phyloP scores from a whole-genome alignment of 2,113 vertebrate species.

The Hystrix brachyura region DNA sequence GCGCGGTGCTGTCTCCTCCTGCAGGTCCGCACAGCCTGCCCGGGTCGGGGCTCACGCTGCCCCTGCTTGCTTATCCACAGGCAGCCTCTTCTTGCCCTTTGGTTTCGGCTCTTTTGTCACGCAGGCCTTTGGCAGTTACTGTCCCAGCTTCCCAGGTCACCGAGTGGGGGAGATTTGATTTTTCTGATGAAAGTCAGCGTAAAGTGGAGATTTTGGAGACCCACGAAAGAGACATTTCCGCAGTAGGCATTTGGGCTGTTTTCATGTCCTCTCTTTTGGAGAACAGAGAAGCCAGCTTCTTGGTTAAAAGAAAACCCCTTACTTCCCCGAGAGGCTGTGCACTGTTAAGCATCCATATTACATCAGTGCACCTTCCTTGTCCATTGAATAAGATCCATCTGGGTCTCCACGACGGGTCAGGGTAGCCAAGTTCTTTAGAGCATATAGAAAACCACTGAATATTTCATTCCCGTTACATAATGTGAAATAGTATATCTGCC shows the following conservation, averaged over 20 bases:
- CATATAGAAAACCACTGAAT: slow-evolving; percentile 6
- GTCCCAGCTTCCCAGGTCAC: slow-evolving; percentile 54
- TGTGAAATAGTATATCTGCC: neutral
- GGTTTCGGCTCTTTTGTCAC: slow-evolving; percentile 12
- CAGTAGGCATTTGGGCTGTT: slow-evolving; percentile 17
- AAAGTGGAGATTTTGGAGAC: slow-evolving; percentile 27
- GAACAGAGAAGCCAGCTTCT: slow-evolving; percentile 28
- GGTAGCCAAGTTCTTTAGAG: neutral
- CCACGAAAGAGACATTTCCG: slow-evolving; percentile 4
- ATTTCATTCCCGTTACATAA: neutral
- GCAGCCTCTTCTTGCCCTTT: slow-evolving; percentile 53
- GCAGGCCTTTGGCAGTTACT: slow-evolving; percentile 49
- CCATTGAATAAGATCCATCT: neutral
- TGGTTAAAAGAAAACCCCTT: slow-evolving; percentile 27
- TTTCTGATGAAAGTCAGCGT: slow-evolving; percentile 5
- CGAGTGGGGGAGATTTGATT: neutral
- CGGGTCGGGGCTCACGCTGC: neutral
- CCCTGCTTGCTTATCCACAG: slow-evolving; percentile 33
- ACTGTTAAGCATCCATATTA: neutral
- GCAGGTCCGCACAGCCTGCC: neutral
- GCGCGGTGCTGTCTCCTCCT: neutral
- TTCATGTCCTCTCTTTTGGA: slow-evolving; percentile 24
- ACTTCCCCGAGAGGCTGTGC: neutral
- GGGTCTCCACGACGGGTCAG: neutral
- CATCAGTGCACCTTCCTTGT: neutral